Evolutionary conservation across 2,113 vertebrate species (phyloP).

Genomic region (Crypturellus undulatus): DNA sequence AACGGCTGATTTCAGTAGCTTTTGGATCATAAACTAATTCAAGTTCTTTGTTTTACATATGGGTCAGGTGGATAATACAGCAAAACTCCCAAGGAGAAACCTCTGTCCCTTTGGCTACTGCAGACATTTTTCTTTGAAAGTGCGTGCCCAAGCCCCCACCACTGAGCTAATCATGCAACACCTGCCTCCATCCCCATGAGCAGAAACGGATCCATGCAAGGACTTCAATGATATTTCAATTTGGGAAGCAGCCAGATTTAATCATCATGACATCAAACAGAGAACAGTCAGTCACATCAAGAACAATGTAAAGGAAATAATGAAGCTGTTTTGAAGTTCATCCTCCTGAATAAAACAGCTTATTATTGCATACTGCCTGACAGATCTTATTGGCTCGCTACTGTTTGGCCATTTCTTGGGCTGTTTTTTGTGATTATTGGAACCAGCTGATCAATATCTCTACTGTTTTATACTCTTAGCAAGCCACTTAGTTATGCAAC

Average conservation of each 20-base stretch:
- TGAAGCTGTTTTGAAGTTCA: neutral
- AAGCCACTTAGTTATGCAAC: neutral
- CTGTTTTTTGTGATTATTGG: neutral
- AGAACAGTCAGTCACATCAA: neutral
- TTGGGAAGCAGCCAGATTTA: neutral
- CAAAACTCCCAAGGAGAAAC: neutral
- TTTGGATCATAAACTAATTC: neutral
- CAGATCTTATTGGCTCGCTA: neutral
- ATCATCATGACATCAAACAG: neutral
- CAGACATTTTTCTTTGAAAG: neutral
- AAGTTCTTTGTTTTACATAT: neutral
- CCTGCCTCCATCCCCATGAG: neutral
- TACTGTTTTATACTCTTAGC: neutral
- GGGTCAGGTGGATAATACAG: neutral
- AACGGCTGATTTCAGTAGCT: neutral
- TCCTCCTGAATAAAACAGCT: neutral
- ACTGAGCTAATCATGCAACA: neutral
- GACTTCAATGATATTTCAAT: neutral
- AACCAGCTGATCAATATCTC: neutral
- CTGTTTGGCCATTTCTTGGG: neutral
- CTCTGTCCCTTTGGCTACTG: neutral
- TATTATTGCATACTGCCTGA: neutral
- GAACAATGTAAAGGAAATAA: neutral
- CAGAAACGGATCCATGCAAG: rapidly evolving
- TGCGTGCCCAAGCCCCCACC: neutral